Evolutionary conservation across 2,113 vertebrate genomes (phyloP).

Genomic region (Cyrtonyx montezumae): DNA sequence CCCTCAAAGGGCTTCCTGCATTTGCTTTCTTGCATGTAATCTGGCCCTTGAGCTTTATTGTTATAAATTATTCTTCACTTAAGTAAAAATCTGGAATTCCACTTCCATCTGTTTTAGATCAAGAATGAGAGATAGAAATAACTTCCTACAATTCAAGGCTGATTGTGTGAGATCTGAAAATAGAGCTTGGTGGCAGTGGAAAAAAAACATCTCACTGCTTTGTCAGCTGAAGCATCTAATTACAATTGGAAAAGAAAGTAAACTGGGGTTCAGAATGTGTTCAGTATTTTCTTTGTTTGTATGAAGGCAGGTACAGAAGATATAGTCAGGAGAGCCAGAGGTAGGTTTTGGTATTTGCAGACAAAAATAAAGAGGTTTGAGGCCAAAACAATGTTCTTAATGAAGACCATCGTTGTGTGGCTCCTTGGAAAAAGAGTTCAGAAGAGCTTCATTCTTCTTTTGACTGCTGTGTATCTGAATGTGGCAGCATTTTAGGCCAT

Average conservation of each 20-base stretch:
- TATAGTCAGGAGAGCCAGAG: background rate
- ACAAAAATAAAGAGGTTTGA: background rate
- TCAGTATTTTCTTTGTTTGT: background rate
- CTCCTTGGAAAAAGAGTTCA: background rate
- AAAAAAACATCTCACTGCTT: background rate
- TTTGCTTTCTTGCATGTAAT: slow-evolving; percentile 30
- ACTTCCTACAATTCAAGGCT: background rate
- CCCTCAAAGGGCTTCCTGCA: background rate
- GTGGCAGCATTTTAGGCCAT: background rate
- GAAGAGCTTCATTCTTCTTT: background rate
- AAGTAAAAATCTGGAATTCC: slow-evolving; percentile 42
- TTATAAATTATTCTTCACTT: slow-evolving; percentile 57
- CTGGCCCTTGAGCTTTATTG: slow-evolving; percentile 43
- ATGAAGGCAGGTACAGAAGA: background rate
- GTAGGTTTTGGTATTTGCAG: background rate
- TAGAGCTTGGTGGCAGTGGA: background rate
- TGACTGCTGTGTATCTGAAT: background rate
- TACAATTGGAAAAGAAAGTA: background rate
- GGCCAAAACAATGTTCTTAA: background rate
- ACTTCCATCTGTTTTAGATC: slow-evolving; percentile 54
- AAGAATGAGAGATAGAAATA: slow-evolving; percentile 19
- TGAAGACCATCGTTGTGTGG: background rate
- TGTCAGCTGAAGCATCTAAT: background rate
- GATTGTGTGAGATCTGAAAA: slow-evolving; percentile 1
- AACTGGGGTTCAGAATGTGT: background rate